Evolutionary conservation across 2,113 vertebrate genomes (phyloP).

Genomic region (Sinocyclocheilus grahami): DNA sequence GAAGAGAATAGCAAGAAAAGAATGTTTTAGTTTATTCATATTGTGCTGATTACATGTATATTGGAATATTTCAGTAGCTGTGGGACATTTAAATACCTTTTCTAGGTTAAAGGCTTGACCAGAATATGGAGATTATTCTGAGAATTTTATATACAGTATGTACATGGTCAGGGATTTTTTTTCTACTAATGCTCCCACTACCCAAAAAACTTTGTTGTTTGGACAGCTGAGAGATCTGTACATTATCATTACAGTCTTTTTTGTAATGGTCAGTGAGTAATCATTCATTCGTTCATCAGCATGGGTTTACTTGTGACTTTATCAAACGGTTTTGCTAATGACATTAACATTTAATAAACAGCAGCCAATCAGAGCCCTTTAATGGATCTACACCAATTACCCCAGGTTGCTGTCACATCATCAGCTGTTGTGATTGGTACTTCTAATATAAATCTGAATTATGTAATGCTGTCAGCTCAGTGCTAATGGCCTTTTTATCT

Average conservation of each 20-base stretch:
- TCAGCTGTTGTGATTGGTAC: background rate
- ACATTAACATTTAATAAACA: background rate
- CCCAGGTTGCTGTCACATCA: conserved; percentile 1
- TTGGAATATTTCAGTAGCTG: too few species aligned
- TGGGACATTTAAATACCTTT: too few species aligned
- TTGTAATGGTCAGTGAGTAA: background rate
- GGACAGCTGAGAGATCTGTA: background rate
- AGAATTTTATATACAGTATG: too few species aligned
- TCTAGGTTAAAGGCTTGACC: too few species aligned
- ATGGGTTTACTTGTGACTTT: background rate
- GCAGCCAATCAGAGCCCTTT: background rate
- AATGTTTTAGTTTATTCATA: too few species aligned
- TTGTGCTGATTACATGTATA: too few species aligned
- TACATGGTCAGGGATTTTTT: background rate
- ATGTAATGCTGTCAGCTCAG: too few species aligned
- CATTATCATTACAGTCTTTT: background rate
- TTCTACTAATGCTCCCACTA: too few species aligned
- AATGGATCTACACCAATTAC: background rate
- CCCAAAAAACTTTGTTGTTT: too few species aligned
- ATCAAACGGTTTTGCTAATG: background rate
- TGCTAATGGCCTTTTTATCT: too few species aligned
- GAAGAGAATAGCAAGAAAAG: too few species aligned
- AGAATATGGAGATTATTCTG: too few species aligned
- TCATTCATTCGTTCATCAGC: background rate
- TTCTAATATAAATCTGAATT: background rate